Evolutionary conservation across 1,140 invertebrate species (phyloP), one percentile per base, ranked within the genome.

Genomic region (Trialeurodes vaporariorum): DNA sequence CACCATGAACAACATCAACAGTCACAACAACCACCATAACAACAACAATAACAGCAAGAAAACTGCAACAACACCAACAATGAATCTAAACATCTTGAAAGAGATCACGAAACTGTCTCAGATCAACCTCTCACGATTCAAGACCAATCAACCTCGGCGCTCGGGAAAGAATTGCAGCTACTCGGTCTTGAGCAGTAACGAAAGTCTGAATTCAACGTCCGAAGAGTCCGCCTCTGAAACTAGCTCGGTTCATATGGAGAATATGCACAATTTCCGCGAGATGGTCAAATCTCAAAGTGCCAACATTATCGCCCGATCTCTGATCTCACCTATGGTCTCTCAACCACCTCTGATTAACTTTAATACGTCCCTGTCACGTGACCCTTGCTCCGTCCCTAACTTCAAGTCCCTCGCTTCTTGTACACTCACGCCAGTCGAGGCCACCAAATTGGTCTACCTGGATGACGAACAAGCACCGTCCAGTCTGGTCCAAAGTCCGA

Each of bases 321-420:
- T 71, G 2, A 71, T 70, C 58, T 72, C 73, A 61, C 72, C 73
- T 12, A 63, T 49, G 23, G 60, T 62, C 2, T 26, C 68, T 1
- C 21, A 26, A 26, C 63, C 68, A 2, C 64, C 70, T 34, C 59
- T 25, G 25, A 66, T 22, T 23, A 67, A 27, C 25, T n/a, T 26
- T n/a, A 25, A 25, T 2, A 34, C 68, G 61, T 70, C 68, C 49
- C 83, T 87, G 76, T 83, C 86, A 1, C 79, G 87, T 61, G 87
- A 90, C 72, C 87, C 87, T 1, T 83, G 88, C 60, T 91, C 88
- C 1, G 88, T 90, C 70, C 88, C 89, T 71, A 89, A 90, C 77
- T 89, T 89, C 66, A 70, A 70, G 1, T 68, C 72, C 73, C 83
- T 84, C 21, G 69, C 70, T 21, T 65, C 70, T n/a, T 72, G 71